Base-by-base conservation (phyloP, 2,797 vertebrate species). In the Dryobates pubescens region DNA sequence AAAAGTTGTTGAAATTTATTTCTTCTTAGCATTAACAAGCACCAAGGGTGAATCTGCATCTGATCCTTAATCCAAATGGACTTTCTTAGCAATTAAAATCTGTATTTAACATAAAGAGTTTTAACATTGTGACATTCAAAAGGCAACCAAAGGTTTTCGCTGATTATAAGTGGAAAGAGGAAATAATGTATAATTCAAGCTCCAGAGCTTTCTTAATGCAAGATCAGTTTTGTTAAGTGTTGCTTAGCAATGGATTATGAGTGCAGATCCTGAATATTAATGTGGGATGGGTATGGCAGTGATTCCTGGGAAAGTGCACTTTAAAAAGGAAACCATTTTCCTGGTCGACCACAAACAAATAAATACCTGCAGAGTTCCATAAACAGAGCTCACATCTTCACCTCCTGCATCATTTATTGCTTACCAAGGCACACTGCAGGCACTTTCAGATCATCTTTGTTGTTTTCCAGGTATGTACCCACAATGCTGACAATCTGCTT, bases 141-240 rank as follows among this genome's bases (percentile, higher is more conserved):
- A 95, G 9, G 71, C 85, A 83, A 79, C 73, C 5, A 76, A 93
- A 94, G 80, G 80, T 93, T 94, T 96, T 72, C 89, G 70, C 82
- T 92, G 80, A 90, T 89, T 92, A 58, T 70, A 90, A 95, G 87
- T 24, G 92, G 77, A 91, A 93, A 94, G 77, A 91, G 87, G 90
- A 94, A 93, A 94, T 94, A 94, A 96, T 95, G 85, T 92, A 95
- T 96, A 95, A 95, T 96, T 96, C 95, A 95, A 93, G 85, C 87
- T 95, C 90, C 87, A 93, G 68, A 96, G 82, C 87, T 90, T 92
- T 80, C 89, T 95, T 95, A 96, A 95, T 95, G 90, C 94, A 93
- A 94, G 94, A 96, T 94, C 96, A 95, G 94, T 95, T 96, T 96
- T 96, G 93, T 96, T 96, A 96, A 96, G 95, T 95, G 96, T 96